These are phyloP conservation scores for Silurus lanzhouensis DNA, from an alignment of 2,797 vertebrate species.

Conservation along the genomic window DNA sequence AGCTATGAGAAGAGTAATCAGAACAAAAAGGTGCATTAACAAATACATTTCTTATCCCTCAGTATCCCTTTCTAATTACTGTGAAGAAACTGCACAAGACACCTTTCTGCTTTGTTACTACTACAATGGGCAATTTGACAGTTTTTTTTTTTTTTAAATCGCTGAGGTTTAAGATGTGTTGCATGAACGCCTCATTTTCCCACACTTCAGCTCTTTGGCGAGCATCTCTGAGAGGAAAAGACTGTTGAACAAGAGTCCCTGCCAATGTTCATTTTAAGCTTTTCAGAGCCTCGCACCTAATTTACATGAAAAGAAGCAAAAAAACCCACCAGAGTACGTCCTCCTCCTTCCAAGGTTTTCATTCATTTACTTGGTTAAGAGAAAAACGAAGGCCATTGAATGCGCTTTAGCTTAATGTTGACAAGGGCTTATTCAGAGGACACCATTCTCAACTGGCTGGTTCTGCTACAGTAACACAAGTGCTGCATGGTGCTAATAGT, in stretches of 20 bases:
- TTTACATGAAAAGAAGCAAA: constrained; percentile 74
- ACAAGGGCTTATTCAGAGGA: constrained; percentile 50
- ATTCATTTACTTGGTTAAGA: constrained; percentile 50
- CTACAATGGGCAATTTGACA: neutral
- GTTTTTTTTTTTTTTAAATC: neutral
- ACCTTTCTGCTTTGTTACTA: neutral
- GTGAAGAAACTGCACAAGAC: neutral
- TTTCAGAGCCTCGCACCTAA: constrained; percentile 66
- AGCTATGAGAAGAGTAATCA: neutral
- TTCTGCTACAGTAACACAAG: constrained; percentile 35
- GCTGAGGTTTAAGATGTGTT: neutral
- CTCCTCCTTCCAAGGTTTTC: constrained; percentile 42
- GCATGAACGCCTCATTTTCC: constrained; percentile 49
- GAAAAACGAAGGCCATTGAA: constrained; percentile 36
- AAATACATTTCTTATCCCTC: neutral
- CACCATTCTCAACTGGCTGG: constrained; percentile 22
- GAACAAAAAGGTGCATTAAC: neutral
- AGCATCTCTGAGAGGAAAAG: constrained; percentile 39
- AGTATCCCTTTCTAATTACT: neutral
- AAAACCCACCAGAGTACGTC: constrained; percentile 45
- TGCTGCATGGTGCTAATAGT: neutral
- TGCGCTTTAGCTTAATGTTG: constrained; percentile 47
- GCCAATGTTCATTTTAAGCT: constrained; percentile 53
- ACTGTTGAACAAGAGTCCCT: constrained; percentile 64
- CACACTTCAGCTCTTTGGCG: constrained; percentile 46